Percentiles rank a stretch among this genome's conserved stretches.
These are phyloP conservation scores for Ptilonorhynchus violaceus DNA, from an alignment of 2,113 vertebrate species.

Conservation along the genomic window DNA sequence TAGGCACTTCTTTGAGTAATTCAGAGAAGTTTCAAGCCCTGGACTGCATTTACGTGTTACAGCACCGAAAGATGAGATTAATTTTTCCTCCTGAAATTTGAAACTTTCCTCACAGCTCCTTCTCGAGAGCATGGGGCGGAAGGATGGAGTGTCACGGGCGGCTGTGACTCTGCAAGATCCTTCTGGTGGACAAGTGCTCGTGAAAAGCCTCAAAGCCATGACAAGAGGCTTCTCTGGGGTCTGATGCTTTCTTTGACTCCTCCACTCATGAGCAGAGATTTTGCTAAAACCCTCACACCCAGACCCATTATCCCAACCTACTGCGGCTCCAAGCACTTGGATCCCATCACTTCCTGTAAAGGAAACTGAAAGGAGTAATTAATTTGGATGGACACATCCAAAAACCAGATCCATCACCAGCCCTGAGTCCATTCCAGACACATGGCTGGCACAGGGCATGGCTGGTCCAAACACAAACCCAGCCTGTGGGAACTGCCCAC, in stretches of 20 bases:
- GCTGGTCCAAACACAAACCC: not conserved
- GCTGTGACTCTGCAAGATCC: not conserved
- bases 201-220: not conserved
- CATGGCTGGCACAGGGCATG: not conserved
- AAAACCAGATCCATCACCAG: not conserved
- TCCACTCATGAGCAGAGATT: not conserved
- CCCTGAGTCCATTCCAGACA: not conserved
- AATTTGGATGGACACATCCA: not conserved
- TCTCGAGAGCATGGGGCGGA: not conserved
- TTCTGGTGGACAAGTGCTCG: not conserved
- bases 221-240: not conserved
- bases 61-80: not conserved
- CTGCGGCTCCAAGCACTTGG: not conserved
- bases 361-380: not conserved
- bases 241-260: not conserved
- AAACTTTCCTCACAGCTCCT: not conserved
- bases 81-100: not conserved
- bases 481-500: not conserved
- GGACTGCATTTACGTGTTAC: fast-evolving
- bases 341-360: not conserved
- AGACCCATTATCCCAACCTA: not conserved
- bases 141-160: not conserved
- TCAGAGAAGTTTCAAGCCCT: not conserved
- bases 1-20: not conserved
- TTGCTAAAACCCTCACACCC: not conserved